Percentiles rank a stretch among this genome's conserved stretches.
These are phyloP conservation scores for Anomalospiza imberbis DNA, from an alignment of 2,797 vertebrate species.

Conservation along the genomic window DNA sequence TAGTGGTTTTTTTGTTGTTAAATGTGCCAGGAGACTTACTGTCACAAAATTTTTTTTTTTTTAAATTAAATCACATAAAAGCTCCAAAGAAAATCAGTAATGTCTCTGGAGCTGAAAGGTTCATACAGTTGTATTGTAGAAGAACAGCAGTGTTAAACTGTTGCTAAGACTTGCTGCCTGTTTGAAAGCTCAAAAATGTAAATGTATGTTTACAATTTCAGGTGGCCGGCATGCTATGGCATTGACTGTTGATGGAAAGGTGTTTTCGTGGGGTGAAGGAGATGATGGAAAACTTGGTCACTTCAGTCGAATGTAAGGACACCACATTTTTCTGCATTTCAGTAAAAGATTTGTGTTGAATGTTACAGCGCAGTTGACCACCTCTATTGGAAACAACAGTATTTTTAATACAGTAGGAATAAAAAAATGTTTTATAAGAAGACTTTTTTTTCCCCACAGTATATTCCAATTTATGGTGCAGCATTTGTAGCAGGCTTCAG, in stretches of 20 bases:
- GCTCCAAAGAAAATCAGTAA: neutral
- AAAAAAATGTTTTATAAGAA: neutral
- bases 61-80: neutral
- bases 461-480: neutral
- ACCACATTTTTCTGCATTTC: neutral
- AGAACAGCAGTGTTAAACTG: neutral
- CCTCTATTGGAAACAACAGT: neutral
- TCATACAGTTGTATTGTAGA: accelerated
- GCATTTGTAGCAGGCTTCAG: neutral
- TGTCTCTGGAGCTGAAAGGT: neutral
- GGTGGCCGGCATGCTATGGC: conserved; percentile 96
- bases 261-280: conserved; percentile 98
- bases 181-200: neutral
- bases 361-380: neutral
- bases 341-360: neutral
- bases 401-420: neutral
- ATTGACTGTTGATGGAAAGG: conserved; percentile 94
- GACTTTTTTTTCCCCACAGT: neutral
- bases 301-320: conserved; percentile 94
- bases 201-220: conserved; percentile 34
- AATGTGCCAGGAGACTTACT: neutral
- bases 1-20: neutral
- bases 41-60: neutral
- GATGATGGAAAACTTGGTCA: conserved; percentile 98
- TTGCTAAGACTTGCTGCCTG: neutral